These are phyloP conservation scores for Nerophis lumbriciformis DNA, from an alignment of 2,113 vertebrate species.

Conservation along the genomic window DNA sequence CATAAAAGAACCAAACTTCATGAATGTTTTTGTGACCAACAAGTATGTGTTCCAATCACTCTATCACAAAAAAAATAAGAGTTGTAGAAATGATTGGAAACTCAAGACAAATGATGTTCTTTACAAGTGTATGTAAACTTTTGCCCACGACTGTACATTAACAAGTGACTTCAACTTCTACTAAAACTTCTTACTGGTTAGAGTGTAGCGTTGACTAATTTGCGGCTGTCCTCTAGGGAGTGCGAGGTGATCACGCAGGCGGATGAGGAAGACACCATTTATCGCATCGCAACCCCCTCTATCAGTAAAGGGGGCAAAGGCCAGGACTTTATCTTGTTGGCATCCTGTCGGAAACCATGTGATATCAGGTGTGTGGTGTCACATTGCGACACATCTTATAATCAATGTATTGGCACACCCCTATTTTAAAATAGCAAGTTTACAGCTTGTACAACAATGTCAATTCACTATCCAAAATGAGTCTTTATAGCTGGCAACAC, in stretches of 20 bases:
- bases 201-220: no score
- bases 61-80: no score
- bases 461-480: not conserved
- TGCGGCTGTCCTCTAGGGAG: slow-evolving; percentile 58
- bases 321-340: slow-evolving; percentile 88
- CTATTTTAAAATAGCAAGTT: no score
- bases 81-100: no score
- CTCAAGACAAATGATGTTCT: no score
- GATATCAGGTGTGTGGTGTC: slow-evolving; percentile 71
- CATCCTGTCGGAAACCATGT: slow-evolving; percentile 84
- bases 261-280: slow-evolving; percentile 86
- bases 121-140: no score
- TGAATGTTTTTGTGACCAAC: no score
- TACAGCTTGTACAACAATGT: not conserved
- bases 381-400: not conserved
- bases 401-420: not conserved
- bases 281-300: slow-evolving; percentile 77
- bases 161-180: not conserved
- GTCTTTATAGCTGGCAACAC: no score
- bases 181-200: no score
- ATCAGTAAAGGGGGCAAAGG: slow-evolving; percentile 72
- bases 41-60: no score
- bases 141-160: not conserved
- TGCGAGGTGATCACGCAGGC: slow-evolving; percentile 83
- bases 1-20: no score